Percentiles rank a stretch among this genome's conserved stretches.
Evolutionary conservation across 2,797 vertebrate genomes (phyloP).

Genomic region (Neostethus bicornis): DNA sequence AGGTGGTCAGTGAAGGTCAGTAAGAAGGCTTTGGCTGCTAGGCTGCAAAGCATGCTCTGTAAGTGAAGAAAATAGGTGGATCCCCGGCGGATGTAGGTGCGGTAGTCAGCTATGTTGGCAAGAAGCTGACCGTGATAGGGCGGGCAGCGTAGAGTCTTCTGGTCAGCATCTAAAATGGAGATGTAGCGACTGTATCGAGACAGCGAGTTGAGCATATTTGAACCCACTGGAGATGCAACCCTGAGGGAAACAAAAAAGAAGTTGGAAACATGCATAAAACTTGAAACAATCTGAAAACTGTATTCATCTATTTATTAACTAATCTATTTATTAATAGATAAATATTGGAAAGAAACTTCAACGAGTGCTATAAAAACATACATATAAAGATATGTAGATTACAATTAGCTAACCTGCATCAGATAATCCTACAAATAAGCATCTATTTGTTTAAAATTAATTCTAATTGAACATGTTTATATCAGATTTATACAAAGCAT

Average conservation of each 20-base stretch:
- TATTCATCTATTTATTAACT: too few species aligned
- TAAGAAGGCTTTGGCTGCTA: constrained; percentile 92
- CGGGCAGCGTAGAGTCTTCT: constrained; percentile 92
- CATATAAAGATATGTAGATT: too few species aligned
- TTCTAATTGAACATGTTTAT: too few species aligned
- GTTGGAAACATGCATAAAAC: background rate
- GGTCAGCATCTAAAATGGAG: constrained; percentile 92
- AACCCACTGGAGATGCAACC: constrained; percentile 82
- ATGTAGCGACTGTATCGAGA: constrained; percentile 94
- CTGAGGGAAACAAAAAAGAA: constrained; percentile 67
- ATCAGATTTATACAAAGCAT: too few species aligned
- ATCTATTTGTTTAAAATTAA: too few species aligned
- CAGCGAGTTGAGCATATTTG: constrained; percentile 85
- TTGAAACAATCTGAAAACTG: too few species aligned
- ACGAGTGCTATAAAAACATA: too few species aligned
- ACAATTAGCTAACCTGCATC: too few species aligned
- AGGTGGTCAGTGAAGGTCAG: constrained; percentile 95
- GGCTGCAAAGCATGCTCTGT: constrained; percentile 87
- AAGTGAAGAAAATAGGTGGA: constrained; percentile 95
- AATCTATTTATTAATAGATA: too few species aligned
- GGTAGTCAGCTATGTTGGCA: constrained; percentile 89
- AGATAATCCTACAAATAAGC: too few species aligned
- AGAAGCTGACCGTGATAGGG: constrained; percentile 87
- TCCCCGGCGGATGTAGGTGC: constrained; percentile 92
- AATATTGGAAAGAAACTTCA: too few species aligned